Base-by-base conservation (phyloP, 2,888 invertebrate genomes). In the Cartodere bifasciata region DNA sequence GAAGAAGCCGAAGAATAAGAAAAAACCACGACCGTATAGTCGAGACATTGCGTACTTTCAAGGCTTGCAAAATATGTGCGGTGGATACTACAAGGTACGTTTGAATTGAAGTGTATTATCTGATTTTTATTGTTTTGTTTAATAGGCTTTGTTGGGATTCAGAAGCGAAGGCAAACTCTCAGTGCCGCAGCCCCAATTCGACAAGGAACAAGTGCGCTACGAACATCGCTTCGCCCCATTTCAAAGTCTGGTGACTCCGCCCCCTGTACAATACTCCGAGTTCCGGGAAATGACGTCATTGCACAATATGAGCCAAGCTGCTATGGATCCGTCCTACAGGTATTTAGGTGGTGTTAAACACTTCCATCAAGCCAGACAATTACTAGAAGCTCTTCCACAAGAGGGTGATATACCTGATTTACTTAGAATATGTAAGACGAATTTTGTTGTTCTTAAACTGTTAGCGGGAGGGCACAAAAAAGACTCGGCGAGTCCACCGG, bases 171-270 rank as follows among this genome's bases (percentile, higher is more conserved):
- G 83, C 32, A 88, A 88, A 58, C 72, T 95, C 43, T 70, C 72
- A 1, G 73, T 82, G 54, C 92, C 92, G 0, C 75, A 82, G 52
- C 75, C 81, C 4, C 81, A 86, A 56, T 94, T 92, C 61, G 92
- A 94, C 61, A 86, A 78, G 52, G 91, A 95, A 55, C 79, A 85
- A 49, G 90, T 95, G 3, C 76, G 95, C 22, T 97, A 92, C 58
- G 87, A 90, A 53, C 92, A 94, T 49, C 74, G 95, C 29, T 88
- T 97, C 64, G 75, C 82, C 4, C 88, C 95, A 1, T 87, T 95
- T 50, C 77, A 81, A 10, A 75, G 78, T 17, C 69, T 94, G 7
- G 70, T 84, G 9, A 84, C 85, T 3, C 94, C 94, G 10, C 91
- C 92, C 0, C 84, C 86, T 3, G 86, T 94, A 7, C 83, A 84